phyloP scores from a whole-genome alignment of 2,113 vertebrate genomes.

The Xenopus laevis region DNA sequence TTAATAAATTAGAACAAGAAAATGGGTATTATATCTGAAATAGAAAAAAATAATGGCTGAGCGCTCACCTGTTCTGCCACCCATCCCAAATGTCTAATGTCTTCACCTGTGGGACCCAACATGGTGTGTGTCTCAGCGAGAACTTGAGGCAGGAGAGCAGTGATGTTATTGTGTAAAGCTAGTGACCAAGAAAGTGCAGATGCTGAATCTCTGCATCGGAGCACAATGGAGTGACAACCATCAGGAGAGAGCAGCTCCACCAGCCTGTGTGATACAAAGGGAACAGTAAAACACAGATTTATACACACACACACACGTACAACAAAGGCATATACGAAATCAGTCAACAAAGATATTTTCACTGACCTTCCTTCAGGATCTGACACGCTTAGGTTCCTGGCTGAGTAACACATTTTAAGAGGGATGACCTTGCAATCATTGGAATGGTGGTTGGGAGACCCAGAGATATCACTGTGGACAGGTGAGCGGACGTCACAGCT shows the following conservation, averaged over 20 bases:
- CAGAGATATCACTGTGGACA: constrained; percentile 81
- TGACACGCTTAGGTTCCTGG: constrained; percentile 91
- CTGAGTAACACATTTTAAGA: constrained; percentile 93
- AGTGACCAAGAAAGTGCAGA: constrained; percentile 89
- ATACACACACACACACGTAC: neutral
- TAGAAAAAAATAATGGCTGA: too few species aligned
- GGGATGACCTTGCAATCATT: constrained; percentile 88
- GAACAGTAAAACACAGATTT: neutral
- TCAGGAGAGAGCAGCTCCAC: constrained; percentile 93
- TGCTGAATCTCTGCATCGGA: constrained; percentile 87
- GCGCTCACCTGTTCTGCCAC: constrained; percentile 85
- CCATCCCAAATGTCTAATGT: constrained; percentile 91
- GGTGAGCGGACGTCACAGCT: constrained; percentile 73
- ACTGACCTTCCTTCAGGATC: constrained; percentile 93
- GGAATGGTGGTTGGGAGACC: constrained; percentile 77
- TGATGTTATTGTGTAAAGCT: constrained; percentile 87
- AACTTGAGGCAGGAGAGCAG: constrained; percentile 86
- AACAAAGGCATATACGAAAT: neutral
- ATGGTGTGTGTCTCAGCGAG: constrained; percentile 84
- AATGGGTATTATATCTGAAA: too few species aligned
- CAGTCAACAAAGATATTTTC: constrained; percentile 10
- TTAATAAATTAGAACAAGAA: too few species aligned
- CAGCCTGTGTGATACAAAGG: constrained; percentile 64
- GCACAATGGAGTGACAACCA: constrained; percentile 84
- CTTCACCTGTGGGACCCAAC: constrained; percentile 69